Evolutionary conservation across 2,113 vertebrate species (phyloP).

Genomic region (Progne subis): DNA sequence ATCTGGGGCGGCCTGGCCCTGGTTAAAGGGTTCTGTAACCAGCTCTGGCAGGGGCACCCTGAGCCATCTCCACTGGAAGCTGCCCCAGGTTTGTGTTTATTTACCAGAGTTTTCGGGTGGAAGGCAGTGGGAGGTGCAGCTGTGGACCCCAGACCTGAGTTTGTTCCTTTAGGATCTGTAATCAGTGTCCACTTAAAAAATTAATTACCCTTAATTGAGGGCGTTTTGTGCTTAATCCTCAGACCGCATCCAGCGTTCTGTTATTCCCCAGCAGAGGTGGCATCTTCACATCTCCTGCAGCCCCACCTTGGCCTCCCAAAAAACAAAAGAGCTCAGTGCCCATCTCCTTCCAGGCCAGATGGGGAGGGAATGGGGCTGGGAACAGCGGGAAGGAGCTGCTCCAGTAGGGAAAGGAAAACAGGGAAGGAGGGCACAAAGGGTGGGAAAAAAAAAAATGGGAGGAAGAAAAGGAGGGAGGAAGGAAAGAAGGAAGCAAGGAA

Average conservation of each 20-base stretch:
- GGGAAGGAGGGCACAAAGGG: background rate
- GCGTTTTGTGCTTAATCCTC: background rate
- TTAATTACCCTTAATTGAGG: background rate
- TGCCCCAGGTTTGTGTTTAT: background rate
- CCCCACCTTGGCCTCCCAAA: background rate
- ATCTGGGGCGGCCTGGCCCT: background rate
- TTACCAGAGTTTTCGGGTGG: background rate
- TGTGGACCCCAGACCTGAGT: fast-evolving
- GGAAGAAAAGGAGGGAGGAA: background rate
- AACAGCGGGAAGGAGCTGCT: fast-evolving
- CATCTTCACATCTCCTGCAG: background rate
- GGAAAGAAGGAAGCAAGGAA: background rate
- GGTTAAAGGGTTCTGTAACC: background rate
- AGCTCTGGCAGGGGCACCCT: background rate
- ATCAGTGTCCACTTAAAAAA: background rate
- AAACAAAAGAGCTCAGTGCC: fast-evolving
- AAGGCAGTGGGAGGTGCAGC: background rate
- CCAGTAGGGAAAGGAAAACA: background rate
- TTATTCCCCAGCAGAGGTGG: background rate
- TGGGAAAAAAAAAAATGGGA: background rate
- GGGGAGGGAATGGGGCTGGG: background rate
- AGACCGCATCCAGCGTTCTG: background rate
- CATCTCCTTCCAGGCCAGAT: background rate
- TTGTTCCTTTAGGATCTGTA: background rate
- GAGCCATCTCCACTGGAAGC: background rate